Evolutionary conservation across 2,113 vertebrate genomes (phyloP), one percentile per base, ranked within the genome.

Genomic region (Alligator mississippiensis): DNA sequence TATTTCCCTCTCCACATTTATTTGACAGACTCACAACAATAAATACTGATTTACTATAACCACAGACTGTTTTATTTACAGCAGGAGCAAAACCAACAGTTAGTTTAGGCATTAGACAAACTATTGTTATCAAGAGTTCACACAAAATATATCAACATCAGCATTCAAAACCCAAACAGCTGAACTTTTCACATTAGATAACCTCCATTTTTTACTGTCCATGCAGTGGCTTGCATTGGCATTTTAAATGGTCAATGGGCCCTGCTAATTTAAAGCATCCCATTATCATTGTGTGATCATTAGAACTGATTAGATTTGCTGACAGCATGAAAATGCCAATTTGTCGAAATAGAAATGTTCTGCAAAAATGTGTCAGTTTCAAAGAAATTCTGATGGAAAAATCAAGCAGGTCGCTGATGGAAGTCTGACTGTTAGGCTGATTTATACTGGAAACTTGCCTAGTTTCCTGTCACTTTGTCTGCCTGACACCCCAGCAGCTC

Each of bases 71-170:
- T 34, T 84, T 91, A 89, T 92, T 92, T 93, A 64, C 79, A 91
- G 60, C 58, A 55, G 28, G 80, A 63, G 62, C 66, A 94, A 92
- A 96, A 91, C 22, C 77, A 89, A 83, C 86, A 63, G 90, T 94
- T 92, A 93, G 62, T 78, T 90, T 88, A 30, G 72, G 79, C 79
- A 88, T 78, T 68, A 70, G 61, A 82, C 84, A 89, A 95, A 92
- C 61, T 57, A 83, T 85, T 91, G 95, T 96, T 89, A 90, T 68
- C 90, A 90, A 84, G 30, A 55, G 72, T 79, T 89, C 84, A 94
- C 95, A 85, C 70, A 87, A 87, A 94, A 93, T 10, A 84, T 27
- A 24, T 88, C 84, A 94, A 76, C 57, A 79, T 70, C 79, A 87
- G 75, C 79, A 91, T 82, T 77, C 34, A 70, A 79, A 55, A 86